Base-by-base conservation (phyloP, 2,113 vertebrate genomes). In the Apodemus sylvaticus region DNA sequence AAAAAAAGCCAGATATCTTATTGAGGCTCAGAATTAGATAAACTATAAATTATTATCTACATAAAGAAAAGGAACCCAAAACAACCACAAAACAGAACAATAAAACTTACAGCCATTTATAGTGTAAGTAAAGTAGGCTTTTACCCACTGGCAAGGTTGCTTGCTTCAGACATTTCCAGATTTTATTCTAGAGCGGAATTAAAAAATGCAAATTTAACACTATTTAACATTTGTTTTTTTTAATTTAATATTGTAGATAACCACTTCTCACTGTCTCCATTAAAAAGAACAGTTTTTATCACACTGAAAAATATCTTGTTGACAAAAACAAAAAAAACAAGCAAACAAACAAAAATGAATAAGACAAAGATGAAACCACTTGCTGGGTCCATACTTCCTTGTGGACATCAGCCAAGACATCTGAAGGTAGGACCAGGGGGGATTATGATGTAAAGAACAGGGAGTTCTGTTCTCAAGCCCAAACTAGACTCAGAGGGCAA, bases 21-120 rank as follows among this genome's bases (percentile, higher is more conserved):
- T 92, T 96, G 96, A 97, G 95, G 95, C 85, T 97, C 97, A 95
- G 97, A 97, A 98, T 93, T 97, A 98, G 97, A 34, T 88, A 96
- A 96, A 83, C 94, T 97, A 98, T 86, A 97, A 98, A 97, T 91
- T 95, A 97, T 95, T 95, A 73, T 51, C 97, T 97, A 86, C 77
- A 91, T 96, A 98, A 87, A 82, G 81, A 98, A 97, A 94, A 64
- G 86, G 97, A 98, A 94, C 34, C 88, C 86, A 96, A 55, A 48
- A 73, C 31, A 89, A 74, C 91, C 94, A 96, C 96, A 82, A 97
- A 97, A 88, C 81, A 97, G 93, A 97, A 90, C 90, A 96, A 90
- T 97, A 96, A 98, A 97, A 97, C 87, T 78, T 60, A 97, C 87
- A 97, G 86, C 92, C 89, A 90, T 53, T 95, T 97, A 97, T 92